These are phyloP conservation scores for Scomber scombrus DNA, from an alignment of 2,113 vertebrate genomes.

Conservation along the genomic window DNA sequence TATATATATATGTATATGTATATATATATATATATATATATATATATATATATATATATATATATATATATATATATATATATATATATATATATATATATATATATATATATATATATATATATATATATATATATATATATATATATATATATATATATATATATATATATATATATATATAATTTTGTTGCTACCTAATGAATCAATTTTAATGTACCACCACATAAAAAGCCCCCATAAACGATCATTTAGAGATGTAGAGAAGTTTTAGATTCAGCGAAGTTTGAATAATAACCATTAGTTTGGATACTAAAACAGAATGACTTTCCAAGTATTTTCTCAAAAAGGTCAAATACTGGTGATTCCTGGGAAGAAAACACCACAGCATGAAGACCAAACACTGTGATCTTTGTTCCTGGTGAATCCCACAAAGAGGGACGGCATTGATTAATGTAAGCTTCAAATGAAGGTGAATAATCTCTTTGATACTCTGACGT, in stretches of 20 bases:
- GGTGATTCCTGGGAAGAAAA: conserved; percentile 4
- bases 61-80: no score
- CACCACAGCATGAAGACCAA: neutral
- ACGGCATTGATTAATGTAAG: conserved; percentile 8
- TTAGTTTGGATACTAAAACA: neutral
- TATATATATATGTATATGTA: no score
- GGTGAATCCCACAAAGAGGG: conserved; percentile 23
- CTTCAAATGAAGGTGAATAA: neutral
- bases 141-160: no score
- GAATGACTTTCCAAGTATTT: neutral
- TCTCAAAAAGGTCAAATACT: neutral
- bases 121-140: no score
- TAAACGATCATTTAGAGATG: neutral
- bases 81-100: no score
- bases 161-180: no score
- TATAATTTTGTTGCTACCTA: no score
- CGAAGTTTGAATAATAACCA: neutral
- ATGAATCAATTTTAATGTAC: neutral
- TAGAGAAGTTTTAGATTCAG: neutral
- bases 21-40: no score
- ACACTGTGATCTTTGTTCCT: conserved; percentile 45
- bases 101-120: no score
- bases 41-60: no score
- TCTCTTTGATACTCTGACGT: conserved; percentile 9
- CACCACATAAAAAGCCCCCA: neutral